Evolutionary conservation across 1,140 invertebrate species (phyloP), one percentile per base, ranked within the genome.

Genomic region (Rhyzopertha dominica): DNA sequence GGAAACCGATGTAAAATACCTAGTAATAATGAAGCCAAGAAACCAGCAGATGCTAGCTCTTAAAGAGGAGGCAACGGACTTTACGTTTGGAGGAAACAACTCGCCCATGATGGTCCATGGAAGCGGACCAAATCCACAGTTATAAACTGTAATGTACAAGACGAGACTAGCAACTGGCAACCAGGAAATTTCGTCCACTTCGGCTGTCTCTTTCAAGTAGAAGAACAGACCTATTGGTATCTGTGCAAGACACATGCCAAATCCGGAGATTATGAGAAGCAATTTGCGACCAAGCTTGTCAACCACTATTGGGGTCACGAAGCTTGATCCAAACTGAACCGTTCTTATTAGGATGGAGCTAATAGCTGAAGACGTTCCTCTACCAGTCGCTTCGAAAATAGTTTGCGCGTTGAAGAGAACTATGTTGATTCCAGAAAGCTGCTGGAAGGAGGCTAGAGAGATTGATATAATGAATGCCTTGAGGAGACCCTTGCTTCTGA

Each of bases 101-200:
- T 93, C 86, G 2, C 80, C 81, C 74, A 90, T 81, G 18, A 93
- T 75, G 0, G 87, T 78, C 86, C 87, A 90, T 0, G 87, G 85
- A 10, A 93, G 67, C 0, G 89, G 85, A 0, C 88, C 88, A 51
- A 88, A 81, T 2, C 85, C 86, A 12, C 58, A 53, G 38, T 57
- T 61, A 37, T 55, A 65, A 37, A 37, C 28, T 3, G 54, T 40
- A 18, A 66, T 63, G 34, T 58, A 66, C 1, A 49, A 9, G 2
- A 63, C 24, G 8, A 66, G 28, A 28, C 45, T 47, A 8, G 48
- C 36, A 7, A 66, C 23, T 7, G 64, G 64, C 17, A 66, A 26
- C 64, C 64, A 66, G 26, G 28, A 56, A 23, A 63, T 51, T 22
- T 34, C 34, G 5, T 30, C 32, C 3, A 63, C 50, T 25, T 60